A percentile compares a stretch with the other conserved stretches of the same genome.
phyloP scores from a whole-genome alignment of 2,113 vertebrate genomes.

The Tetrao urogallus region DNA sequence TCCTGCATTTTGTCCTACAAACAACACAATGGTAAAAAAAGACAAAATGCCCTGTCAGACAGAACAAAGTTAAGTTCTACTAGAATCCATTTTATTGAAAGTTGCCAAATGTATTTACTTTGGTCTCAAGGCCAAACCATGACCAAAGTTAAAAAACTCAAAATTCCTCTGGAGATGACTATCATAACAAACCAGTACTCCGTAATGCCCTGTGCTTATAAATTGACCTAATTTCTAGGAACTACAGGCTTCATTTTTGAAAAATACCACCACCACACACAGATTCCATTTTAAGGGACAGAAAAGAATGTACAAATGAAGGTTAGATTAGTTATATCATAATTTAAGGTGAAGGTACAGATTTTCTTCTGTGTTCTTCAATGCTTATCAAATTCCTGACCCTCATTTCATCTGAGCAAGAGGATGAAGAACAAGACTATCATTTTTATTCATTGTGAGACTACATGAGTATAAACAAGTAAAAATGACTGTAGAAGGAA shows the following conservation, averaged over 20 bases:
- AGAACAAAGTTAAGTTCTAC: background rate
- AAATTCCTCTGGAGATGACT: background rate
- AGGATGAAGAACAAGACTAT: background rate
- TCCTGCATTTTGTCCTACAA: background rate
- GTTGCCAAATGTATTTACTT: background rate
- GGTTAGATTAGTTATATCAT: background rate
- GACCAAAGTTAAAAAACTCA: background rate
- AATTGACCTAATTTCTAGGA: conserved; percentile 40
- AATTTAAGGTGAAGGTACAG: background rate
- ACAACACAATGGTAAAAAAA: background rate
- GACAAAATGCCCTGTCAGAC: background rate
- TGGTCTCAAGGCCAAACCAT: background rate
- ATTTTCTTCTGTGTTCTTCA: background rate
- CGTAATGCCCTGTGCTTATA: background rate
- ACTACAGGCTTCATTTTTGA: conserved; percentile 20
- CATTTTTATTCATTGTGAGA: background rate
- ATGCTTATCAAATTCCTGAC: background rate
- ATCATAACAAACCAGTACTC: conserved; percentile 1
- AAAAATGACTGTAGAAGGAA: background rate
- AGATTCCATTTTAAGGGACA: background rate
- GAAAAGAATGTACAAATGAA: background rate
- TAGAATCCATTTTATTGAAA: background rate
- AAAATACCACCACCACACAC: background rate
- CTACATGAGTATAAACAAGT: background rate
- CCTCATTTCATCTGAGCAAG: background rate